phyloP scores from a whole-genome alignment of 2,797 vertebrate genomes.

The Chrosomus eos region DNA sequence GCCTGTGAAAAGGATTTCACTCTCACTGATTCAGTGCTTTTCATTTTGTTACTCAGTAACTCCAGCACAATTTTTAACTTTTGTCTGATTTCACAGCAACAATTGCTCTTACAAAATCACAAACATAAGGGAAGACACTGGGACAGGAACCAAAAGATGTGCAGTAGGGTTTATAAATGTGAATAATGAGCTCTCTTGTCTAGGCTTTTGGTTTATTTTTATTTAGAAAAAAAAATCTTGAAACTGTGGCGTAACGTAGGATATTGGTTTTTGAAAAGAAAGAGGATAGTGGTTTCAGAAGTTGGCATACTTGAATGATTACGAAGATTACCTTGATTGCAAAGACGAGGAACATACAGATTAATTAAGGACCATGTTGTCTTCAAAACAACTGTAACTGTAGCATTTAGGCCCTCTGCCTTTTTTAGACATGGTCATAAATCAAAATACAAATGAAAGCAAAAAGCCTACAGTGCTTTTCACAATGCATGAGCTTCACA shows the following conservation, averaged over 20 bases:
- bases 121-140: slow-evolving; percentile 7
- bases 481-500: neutral
- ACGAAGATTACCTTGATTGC: neutral
- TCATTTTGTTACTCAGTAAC: slow-evolving; percentile 23
- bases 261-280: neutral
- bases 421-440: slow-evolving; percentile 6
- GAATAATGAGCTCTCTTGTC: neutral
- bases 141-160: neutral
- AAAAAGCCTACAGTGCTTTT: neutral
- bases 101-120: neutral
- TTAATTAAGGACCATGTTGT: neutral
- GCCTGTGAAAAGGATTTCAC: neutral
- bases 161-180: neutral
- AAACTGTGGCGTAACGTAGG: neutral
- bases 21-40: slow-evolving; percentile 9
- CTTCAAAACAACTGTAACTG: slow-evolving; percentile 14
- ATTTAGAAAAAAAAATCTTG: neutral
- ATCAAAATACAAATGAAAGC: neutral
- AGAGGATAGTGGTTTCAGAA: neutral
- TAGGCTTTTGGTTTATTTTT: neutral
- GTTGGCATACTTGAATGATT: neutral
- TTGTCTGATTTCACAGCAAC: slow-evolving; percentile 18
- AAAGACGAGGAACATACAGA: neutral
- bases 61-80: slow-evolving; percentile 15
- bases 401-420: neutral